Base-by-base conservation (phyloP, 2,797 vertebrate genomes). In the Cheirogaleus major region DNA sequence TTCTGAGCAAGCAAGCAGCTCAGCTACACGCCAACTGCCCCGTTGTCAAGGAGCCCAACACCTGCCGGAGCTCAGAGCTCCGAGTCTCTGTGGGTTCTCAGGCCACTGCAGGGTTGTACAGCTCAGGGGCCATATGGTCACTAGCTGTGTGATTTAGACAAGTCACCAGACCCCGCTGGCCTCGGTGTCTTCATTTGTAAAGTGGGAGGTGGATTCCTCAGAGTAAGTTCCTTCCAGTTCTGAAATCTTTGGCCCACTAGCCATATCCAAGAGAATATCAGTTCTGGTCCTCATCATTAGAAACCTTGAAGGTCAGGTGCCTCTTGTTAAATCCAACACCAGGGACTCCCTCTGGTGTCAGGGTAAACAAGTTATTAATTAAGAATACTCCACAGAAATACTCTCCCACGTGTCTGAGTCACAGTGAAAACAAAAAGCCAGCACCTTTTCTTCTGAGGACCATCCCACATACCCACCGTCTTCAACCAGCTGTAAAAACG, bases 401-500 rank as follows among this genome's bases (percentile, higher is more conserved):
- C 30, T 89, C 84, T 88, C 83, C 88, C 76, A 86, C 83, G 35
- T 2, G 70, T 72, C 85, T 91, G 95, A 95, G 95, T 94, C 89
- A 95, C 55, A 65, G 67, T 27, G 63, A 78, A 93, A 96, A 81
- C 92, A 95, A 91, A 87, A 97, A 95, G 88, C 43, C 95, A 73
- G 89, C 61, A 92, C 78, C 92, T 91, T 79, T 89, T 75, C 70
- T 93, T 80, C 94, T 50, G 69, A 76, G 81, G 81, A 70, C 45
- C 50, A 41, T 48, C 65, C 80, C 80, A 35, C 8, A 27, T 81
- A 65, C 87, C 84, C 65, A 75, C 63, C 63, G 78, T 75, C 91
- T 89, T 88, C 80, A 59, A 45, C 70, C 95, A 96, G 85, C 91
- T 97, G 93, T 96, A 67, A 72, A 97, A 96, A 95, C 32, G 67